Evolutionary conservation across 2,888 invertebrate genomes (phyloP), one percentile per base, ranked within the genome.

Genomic region (Plagiodera versicolora): DNA sequence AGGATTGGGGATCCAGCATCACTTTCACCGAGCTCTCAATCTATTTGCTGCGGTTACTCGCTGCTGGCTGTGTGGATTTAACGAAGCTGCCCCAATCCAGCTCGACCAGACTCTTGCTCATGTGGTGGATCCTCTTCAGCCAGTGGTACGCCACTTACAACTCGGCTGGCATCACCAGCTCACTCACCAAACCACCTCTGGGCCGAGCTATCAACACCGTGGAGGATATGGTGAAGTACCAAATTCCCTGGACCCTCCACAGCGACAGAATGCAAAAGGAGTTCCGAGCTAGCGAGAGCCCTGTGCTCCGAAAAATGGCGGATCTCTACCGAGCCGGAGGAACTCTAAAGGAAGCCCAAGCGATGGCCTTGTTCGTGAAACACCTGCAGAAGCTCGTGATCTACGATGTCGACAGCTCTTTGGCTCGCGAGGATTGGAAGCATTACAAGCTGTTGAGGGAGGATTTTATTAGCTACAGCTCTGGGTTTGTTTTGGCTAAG

Each of bases 141-240:
- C 35, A 67, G 5, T 53, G 66, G 2, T 35, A 66, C n/a, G 49
- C 67, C 0, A 68, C 62, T 1, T 70, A 66, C 46, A 70, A 69
- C 52, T 66, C 64, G 8, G 70, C 70, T 8, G 70, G 71, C 0
- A 53, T 71, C 18, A 71, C 67, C 11, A 69, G 68, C 32, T 60
- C 53, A 11, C 48, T 69, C 17, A 58, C 71, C 1, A 63, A 66
- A 19, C 71, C 71, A 8, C 50, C 64, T 18, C 50, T 67, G 16
- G 63, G 60, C 8, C 54, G 61, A 8, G 59, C 65, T 17, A 65
- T 71, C 14, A 64, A 66, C 17, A 65, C 65, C 32, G 30, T 72
- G 6, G 52, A 66, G 32, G 71, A 72, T 46, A 66, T 72, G 64
- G 66, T 67, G 1, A 60, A 64, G 17, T 19, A 58, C 16, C 46